Percentiles rank a stretch among this genome's conserved stretches.
Conservation (phyloP, 2,797 vertebrate species). For the Typhlichthys subterraneus region DNA sequence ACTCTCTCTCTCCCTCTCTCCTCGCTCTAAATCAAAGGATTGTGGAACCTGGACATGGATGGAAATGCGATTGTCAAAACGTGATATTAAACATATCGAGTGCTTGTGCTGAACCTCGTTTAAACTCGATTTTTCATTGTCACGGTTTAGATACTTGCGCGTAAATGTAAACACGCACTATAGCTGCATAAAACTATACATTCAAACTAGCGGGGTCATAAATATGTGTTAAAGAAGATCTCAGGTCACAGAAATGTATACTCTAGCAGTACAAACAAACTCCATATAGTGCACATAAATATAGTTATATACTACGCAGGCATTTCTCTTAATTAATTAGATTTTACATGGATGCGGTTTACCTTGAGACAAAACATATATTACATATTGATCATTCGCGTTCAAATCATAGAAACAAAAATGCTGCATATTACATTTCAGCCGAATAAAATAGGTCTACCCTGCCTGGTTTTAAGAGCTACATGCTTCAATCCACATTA, state of each 20-base stretch:
- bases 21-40: constrained; percentile 72
- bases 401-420: no score
- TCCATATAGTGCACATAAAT: no score
- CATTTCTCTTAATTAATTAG: background rate
- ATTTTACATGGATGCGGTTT: background rate
- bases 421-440: background rate
- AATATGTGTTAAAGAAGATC: constrained; percentile 11
- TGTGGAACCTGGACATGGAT: constrained; percentile 66
- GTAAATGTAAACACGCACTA: constrained; percentile 22
- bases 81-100: constrained; percentile 53
- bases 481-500: constrained; percentile 5
- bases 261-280: background rate
- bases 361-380: no score
- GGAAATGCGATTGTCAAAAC: constrained; percentile 36
- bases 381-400: no score
- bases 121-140: constrained; percentile 67
- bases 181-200: background rate
- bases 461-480: background rate
- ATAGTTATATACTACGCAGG: no score
- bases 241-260: constrained; percentile 30
- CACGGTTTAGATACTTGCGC: constrained; percentile 36
- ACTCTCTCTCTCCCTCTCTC: no score
- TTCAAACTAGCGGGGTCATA: constrained; percentile 14
- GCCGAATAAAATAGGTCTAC: background rate
- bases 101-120: constrained; percentile 67